These are phyloP conservation scores for Phaethornis superciliosus DNA, from an alignment of 2,113 vertebrate species.

Conservation along the genomic window DNA sequence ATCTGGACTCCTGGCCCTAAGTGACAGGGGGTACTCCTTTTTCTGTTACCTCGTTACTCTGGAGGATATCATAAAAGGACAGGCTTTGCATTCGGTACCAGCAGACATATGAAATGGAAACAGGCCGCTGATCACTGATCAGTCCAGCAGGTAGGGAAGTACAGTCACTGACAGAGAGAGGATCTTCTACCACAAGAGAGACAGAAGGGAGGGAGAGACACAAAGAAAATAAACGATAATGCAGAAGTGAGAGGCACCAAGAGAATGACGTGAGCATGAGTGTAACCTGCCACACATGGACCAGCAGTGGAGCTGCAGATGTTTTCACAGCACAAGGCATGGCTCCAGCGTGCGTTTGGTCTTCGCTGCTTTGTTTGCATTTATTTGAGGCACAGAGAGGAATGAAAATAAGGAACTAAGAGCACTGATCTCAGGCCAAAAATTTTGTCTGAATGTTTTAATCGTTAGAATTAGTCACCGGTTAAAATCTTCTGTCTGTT, in stretches of 20 bases:
- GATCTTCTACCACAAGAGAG: slow-evolving; percentile 83
- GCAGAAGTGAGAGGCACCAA: slow-evolving; percentile 47
- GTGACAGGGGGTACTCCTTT: slow-evolving; percentile 23
- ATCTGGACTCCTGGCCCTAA: background rate
- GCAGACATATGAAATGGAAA: slow-evolving; percentile 85
- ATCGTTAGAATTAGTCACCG: background rate
- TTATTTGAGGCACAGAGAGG: background rate
- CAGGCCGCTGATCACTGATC: slow-evolving; percentile 82
- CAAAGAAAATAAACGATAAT: slow-evolving; percentile 70
- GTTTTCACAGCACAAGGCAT: background rate
- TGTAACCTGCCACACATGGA: background rate
- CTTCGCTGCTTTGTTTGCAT: background rate
- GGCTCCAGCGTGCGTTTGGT: background rate
- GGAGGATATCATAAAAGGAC: slow-evolving; percentile 88
- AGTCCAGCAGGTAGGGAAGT: slow-evolving; percentile 79
- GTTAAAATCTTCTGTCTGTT: background rate
- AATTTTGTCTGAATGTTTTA: background rate
- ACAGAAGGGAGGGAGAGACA: slow-evolving; percentile 73
- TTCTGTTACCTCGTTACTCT: slow-evolving; percentile 86
- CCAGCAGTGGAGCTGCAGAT: slow-evolving; percentile 38
- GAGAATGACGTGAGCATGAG: slow-evolving; percentile 39
- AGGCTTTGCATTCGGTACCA: slow-evolving; percentile 87
- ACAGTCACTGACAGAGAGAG: slow-evolving; percentile 83
- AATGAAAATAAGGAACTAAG: background rate
- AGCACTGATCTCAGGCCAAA: background rate